Evolutionary conservation across 2,797 vertebrate species (phyloP), one percentile per base, ranked within the genome.

Genomic region (Lacerta bilineata): DNA sequence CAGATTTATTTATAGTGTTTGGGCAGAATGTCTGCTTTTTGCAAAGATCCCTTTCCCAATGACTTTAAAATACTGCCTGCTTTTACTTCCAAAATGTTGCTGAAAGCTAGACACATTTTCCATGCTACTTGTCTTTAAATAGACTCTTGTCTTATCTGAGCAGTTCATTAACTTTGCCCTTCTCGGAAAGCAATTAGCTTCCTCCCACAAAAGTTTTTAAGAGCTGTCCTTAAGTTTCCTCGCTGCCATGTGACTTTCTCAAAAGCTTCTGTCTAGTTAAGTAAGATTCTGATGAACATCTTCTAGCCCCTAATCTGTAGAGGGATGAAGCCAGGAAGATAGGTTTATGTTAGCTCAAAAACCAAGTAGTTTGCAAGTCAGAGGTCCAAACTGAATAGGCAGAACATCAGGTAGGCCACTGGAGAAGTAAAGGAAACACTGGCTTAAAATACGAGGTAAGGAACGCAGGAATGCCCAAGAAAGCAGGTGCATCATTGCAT

Each of bases 121-220:
- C 75, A 74, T 80, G 41, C 20, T 80, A 66, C 85, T 87, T 39
- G 79, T 66, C 39, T 68, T 83, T 84, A 83, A 90, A 86, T 59
- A 84, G 89, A 79, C 66, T 79, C 81, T 83, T 79, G 68, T 74
- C 85, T 83, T 79, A 20, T 64, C 68, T 74, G 74, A 87, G 66
- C 25, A 15, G 55, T 78, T 78, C 72, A 71, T 78, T 83, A 36
- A 83, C 75, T 90, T 71, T 78, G 66, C 80, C 66, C 64, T 87
- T 87, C 80, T 86, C 46, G 20, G 72, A 89, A 82, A 81, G 84
- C 75, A 90, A 90, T 87, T 87, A 83, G 46, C 72, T 87, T 72
- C 74, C 36, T 83, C 50, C 80, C 85, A 43, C 72, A 76, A 23
- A 76, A 20, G 66, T 80, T 87, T 74, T 75, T 80, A 80, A 84